A percentile compares a stretch with the other conserved stretches of the same genome.
Conservation (phyloP, 2,113 vertebrate genomes). For the Prionailurus bengalensis region DNA sequence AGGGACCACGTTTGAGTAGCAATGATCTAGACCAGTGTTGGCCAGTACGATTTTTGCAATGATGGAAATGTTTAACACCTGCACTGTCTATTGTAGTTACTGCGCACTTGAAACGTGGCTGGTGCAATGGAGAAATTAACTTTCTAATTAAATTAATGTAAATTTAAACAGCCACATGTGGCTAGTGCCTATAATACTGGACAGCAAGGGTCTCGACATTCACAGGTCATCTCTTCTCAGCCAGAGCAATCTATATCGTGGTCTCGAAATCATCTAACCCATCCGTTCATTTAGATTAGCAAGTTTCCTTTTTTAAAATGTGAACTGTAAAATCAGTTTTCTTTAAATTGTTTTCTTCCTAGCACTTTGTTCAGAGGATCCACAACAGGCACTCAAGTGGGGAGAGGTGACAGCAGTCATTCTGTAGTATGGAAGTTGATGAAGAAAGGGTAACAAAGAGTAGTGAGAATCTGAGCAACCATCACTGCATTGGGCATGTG, state of each 20-base stretch:
- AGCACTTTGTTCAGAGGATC: neutral
- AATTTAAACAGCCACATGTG: neutral
- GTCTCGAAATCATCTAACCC: neutral
- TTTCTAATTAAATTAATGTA: neutral
- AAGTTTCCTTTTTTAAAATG: neutral
- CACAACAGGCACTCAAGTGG: too few species aligned
- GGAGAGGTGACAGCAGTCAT: neutral
- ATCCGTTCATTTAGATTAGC: neutral
- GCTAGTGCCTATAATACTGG: neutral
- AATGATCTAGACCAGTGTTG: neutral
- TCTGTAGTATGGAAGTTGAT: neutral
- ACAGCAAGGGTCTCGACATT: neutral
- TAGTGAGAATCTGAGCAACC: neutral
- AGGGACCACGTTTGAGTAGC: neutral
- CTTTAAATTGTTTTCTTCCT: neutral
- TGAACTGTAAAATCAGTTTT: neutral
- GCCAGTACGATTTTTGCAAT: neutral
- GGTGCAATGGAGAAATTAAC: neutral
- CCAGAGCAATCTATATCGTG: neutral
- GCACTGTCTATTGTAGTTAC: neutral
- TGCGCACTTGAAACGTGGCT: neutral
- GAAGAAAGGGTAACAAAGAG: neutral
- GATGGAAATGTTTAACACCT: neutral
- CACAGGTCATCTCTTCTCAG: neutral
- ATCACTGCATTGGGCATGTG: fast-evolving